Conservation (phyloP, 1,140 invertebrate genomes). For the Drosophila elegans region DNA sequence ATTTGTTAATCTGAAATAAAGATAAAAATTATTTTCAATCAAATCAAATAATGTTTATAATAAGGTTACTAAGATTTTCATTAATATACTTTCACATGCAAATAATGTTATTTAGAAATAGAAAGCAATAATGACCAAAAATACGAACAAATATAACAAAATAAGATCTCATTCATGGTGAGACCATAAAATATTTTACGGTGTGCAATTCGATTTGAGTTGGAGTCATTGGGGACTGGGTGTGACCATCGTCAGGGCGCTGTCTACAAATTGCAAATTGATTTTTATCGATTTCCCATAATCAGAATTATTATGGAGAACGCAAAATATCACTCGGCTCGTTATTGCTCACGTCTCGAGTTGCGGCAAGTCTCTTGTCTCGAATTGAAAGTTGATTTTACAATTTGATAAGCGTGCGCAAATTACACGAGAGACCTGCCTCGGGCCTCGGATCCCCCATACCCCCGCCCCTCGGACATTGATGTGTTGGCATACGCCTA, state of each 20-base stretch:
- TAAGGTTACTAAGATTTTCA: background rate
- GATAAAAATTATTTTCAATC: background rate
- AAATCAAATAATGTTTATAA: background rate
- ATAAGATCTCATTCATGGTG: background rate
- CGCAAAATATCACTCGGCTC: slow-evolving; percentile 74
- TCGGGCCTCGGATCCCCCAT: slow-evolving; percentile 2
- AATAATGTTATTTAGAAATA: too few relatives aligned
- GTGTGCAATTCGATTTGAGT: slow-evolving; percentile 17
- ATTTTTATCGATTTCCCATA: slow-evolving; percentile 79
- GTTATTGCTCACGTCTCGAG: slow-evolving; percentile 74
- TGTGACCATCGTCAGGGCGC: slow-evolving; percentile 48
- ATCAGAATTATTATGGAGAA: slow-evolving; percentile 76
- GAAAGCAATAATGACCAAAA: background rate
- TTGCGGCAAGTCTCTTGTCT: slow-evolving; percentile 47
- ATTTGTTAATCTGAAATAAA: too few relatives aligned
- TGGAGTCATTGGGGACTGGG: slow-evolving; percentile 40
- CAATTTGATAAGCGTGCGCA: slow-evolving; percentile 79
- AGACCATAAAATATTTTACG: slow-evolving; percentile 6
- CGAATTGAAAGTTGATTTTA: slow-evolving; percentile 80
- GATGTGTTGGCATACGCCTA: slow-evolving; percentile 79
- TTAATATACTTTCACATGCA: too few relatives aligned
- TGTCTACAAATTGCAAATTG: slow-evolving; percentile 81
- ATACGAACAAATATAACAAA: too few relatives aligned
- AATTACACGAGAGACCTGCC: slow-evolving; percentile 76
- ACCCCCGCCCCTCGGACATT: slow-evolving; percentile 42